phyloP scores from a whole-genome alignment of 2,797 vertebrate species.

The Bovichtus variegatus region DNA sequence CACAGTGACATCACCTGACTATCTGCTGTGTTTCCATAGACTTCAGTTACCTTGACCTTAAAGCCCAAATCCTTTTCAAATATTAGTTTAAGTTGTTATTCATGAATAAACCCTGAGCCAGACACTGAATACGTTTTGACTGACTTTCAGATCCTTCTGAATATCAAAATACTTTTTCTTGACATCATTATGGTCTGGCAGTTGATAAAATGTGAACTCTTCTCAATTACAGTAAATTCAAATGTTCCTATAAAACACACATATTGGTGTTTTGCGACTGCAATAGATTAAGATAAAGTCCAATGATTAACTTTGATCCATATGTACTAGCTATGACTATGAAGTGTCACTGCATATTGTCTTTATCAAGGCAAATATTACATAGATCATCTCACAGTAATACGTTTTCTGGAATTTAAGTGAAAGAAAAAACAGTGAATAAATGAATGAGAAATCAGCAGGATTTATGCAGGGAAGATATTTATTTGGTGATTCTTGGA shows the following conservation, averaged over 20 bases:
- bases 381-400: background rate
- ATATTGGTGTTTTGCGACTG: constrained; percentile 1
- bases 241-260: constrained; percentile 11
- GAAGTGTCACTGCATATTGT: background rate
- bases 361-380: background rate
- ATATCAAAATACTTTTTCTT: constrained; percentile 7
- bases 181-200: constrained; percentile 5
- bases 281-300: background rate
- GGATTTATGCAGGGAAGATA: constrained; percentile 39
- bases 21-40: background rate
- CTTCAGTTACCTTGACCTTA: background rate
- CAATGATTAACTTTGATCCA: background rate
- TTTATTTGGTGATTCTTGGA: constrained; percentile 66
- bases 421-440: background rate
- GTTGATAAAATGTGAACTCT: background rate
- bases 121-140: background rate
- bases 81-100: background rate
- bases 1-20: background rate
- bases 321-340: background rate
- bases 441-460: constrained; percentile 19
- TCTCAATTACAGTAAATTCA: background rate
- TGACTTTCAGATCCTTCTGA: constrained; percentile 46
- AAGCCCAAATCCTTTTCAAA: background rate
- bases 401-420: background rate
- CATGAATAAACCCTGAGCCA: background rate